Percentiles rank a stretch among this genome's conserved stretches.
Conservation (phyloP, 2,113 vertebrate species). For the Rhynchomys soricoides region DNA sequence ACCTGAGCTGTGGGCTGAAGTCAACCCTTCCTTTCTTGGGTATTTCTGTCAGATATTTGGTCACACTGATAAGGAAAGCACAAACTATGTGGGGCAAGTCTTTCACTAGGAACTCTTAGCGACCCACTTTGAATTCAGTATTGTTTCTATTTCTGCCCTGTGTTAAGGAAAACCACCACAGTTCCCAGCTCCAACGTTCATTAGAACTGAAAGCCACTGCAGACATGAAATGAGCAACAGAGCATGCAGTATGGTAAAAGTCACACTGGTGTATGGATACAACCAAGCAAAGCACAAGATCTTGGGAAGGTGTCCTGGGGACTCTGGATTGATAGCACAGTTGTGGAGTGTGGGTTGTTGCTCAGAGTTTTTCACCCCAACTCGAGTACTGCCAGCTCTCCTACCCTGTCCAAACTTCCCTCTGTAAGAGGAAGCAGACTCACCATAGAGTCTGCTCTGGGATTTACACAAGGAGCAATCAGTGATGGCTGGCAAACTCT, state of each 20-base stretch:
- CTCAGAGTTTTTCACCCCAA: neutral
- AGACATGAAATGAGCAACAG: neutral
- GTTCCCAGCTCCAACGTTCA: slow-evolving; percentile 7
- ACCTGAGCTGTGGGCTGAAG: neutral
- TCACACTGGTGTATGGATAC: neutral
- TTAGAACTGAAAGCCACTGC: neutral
- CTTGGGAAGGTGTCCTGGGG: neutral
- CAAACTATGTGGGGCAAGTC: neutral
- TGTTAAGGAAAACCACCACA: neutral
- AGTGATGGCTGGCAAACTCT: neutral
- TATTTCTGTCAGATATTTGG: neutral
- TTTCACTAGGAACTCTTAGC: neutral
- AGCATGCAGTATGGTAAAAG: neutral
- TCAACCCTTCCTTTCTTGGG: neutral
- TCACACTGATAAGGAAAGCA: neutral
- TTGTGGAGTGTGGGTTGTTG: no score
- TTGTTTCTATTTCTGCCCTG: neutral
- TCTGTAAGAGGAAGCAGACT: neutral
- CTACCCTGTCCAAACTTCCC: neutral
- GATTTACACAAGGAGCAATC: neutral
- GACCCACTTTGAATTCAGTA: neutral
- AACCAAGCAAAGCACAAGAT: neutral
- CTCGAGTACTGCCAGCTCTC: neutral
- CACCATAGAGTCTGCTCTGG: neutral
- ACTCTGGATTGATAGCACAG: neutral